Evolutionary conservation across 2,888 invertebrate species (phyloP).

Genomic region (Torymus tubicola): DNA sequence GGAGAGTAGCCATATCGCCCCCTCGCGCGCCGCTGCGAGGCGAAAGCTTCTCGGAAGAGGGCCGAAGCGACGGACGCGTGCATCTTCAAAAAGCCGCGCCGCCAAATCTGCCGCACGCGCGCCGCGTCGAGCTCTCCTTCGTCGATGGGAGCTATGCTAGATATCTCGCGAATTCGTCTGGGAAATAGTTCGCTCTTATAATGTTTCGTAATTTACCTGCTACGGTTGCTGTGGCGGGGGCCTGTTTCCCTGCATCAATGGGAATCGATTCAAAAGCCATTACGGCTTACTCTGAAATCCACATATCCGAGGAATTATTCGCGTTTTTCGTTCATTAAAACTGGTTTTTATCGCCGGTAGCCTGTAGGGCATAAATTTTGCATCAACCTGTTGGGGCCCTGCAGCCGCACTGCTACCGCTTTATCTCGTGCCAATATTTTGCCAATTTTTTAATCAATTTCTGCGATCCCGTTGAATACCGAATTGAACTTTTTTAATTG

Average conservation of each 20-base stretch:
- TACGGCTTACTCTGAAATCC: too few relatives aligned
- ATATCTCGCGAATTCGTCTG: background rate
- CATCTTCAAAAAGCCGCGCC: conserved; percentile 22
- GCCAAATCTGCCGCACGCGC: background rate
- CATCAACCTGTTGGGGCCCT: background rate
- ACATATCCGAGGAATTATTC: too few relatives aligned
- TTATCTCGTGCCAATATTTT: too few relatives aligned
- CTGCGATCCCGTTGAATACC: background rate
- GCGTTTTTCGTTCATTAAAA: background rate
- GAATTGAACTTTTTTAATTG: background rate
- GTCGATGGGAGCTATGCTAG: conserved; percentile 6
- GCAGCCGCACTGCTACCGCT: too few relatives aligned
- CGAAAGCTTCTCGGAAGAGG: background rate
- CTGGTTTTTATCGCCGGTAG: background rate
- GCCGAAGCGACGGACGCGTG: background rate
- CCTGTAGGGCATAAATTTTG: background rate
- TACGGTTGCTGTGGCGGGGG: too few relatives aligned
- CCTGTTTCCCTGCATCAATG: too few relatives aligned
- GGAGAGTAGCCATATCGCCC: conserved; percentile 3
- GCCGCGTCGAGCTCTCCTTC: background rate
- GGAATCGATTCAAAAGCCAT: too few relatives aligned
- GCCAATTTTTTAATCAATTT: too few relatives aligned
- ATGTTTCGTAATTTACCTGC: too few relatives aligned
- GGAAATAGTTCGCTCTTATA: too few relatives aligned
- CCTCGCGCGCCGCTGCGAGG: background rate